Conservation (phyloP, 2,888 invertebrate genomes). For the Scaptomyza reducta region DNA sequence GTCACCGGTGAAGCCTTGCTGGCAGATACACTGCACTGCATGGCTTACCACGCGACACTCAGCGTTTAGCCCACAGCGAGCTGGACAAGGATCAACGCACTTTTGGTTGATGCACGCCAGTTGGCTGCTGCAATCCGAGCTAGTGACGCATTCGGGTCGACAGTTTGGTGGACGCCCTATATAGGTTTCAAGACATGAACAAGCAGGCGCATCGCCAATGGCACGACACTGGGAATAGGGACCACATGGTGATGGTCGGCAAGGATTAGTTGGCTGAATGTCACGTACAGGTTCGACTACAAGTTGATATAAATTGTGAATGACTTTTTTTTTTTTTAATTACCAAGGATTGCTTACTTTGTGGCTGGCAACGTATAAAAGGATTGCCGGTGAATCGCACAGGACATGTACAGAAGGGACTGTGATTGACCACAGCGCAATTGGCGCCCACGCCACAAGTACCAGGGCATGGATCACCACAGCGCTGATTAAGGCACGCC, state of each 20-base stretch:
- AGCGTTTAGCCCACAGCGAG: conserved; percentile 89
- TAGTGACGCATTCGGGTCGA: conserved; percentile 91
- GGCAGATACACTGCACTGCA: conserved; percentile 89
- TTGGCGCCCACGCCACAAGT: conserved; percentile 91
- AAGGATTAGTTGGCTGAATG: conserved; percentile 87
- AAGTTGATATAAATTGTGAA: background rate
- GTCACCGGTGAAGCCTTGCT: conserved; percentile 89
- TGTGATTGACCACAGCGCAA: conserved; percentile 92
- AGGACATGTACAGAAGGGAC: conserved; percentile 91
- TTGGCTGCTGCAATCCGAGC: conserved; percentile 89
- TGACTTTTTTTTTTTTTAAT: background rate
- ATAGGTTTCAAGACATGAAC: conserved; percentile 89
- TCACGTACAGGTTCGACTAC: conserved; percentile 85
- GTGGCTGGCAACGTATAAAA: conserved; percentile 88
- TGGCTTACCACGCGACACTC: conserved; percentile 91
- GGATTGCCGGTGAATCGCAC: conserved; percentile 89
- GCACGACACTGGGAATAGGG: conserved; percentile 90
- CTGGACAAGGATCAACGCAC: conserved; percentile 90
- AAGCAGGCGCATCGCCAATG: conserved; percentile 88
- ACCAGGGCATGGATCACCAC: conserved; percentile 92
- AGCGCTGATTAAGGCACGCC: conserved; percentile 92
- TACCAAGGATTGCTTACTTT: conserved; percentile 83
- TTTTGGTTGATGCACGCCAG: conserved; percentile 91
- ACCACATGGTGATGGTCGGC: conserved; percentile 92
- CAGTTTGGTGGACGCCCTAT: conserved; percentile 90